Percentiles rank a stretch among this genome's conserved stretches.
Conservation (phyloP, 2,888 invertebrate species). For the Tupiocoris notatus region DNA sequence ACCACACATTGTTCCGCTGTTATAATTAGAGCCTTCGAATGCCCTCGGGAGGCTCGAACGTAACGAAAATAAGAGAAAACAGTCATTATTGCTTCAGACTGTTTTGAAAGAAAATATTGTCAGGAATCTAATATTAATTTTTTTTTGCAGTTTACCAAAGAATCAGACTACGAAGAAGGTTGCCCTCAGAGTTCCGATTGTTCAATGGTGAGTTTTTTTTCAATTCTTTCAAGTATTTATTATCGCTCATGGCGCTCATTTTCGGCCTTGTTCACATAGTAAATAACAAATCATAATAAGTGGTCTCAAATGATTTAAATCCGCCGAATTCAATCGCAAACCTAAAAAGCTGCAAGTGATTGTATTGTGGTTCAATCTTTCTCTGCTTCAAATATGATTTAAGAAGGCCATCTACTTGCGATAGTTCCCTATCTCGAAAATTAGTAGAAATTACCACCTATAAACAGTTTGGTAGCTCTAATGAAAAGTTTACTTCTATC, state of each 20-base stretch:
- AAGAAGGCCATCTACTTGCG: neutral
- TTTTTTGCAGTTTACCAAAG: slow-evolving; percentile 28
- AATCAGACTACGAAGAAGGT: slow-evolving; percentile 31
- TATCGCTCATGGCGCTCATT: neutral
- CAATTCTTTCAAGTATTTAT: neutral
- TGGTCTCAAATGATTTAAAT: too few species aligned
- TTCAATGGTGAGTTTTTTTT: slow-evolving; percentile 33
- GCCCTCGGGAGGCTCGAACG: neutral
- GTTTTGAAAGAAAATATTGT: too few species aligned
- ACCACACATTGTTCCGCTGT: neutral
- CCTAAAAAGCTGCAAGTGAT: too few species aligned
- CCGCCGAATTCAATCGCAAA: too few species aligned
- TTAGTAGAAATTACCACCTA: neutral
- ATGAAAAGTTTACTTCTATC: too few species aligned
- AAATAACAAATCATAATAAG: too few species aligned
- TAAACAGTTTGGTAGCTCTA: too few species aligned
- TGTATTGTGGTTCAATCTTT: neutral
- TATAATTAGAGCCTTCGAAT: neutral
- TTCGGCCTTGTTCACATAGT: too few species aligned
- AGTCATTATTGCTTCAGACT: too few species aligned
- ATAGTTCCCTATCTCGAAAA: neutral
- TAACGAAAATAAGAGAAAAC: too few species aligned
- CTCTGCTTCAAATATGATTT: too few species aligned
- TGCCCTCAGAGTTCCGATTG: slow-evolving; percentile 36
- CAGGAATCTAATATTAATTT: too few species aligned